Base-by-base conservation (phyloP, 2,113 vertebrate species). In the Amazona guildingii region DNA sequence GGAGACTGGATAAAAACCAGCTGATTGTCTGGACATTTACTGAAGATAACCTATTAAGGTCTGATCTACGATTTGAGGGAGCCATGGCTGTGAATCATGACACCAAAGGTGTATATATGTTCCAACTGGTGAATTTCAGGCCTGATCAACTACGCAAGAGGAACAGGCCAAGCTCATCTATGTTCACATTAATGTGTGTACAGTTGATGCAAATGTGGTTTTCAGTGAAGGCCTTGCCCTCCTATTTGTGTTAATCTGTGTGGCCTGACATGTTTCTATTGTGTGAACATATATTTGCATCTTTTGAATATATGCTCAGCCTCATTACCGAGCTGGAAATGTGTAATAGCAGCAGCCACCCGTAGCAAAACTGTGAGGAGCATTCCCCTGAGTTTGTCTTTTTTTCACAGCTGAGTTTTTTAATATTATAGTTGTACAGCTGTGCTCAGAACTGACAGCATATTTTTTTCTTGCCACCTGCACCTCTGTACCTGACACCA, bases 391-490 rank as follows among this genome's bases (percentile, higher is more conserved):
- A 27, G 41, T 55, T 86, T 23, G 4, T 57, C 48, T 75, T 90
- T 31, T 20, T 88, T 88, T 93, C 83, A 70, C 44, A 83, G 21
- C 4, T 35, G 51, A 88, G 73, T 35, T 46, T 76, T 91, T 78
- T 72, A 55, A 23, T 81, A 64, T 88, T 88, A 28, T 24, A 68
- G 55, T 72, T 75, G 80, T 78, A 92, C 77, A 84, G 48, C 62
- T 88, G 11, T n/a, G 55, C 35, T 93, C 55, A 78, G 72, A 96
- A 92, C 92, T 68, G 73, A 70, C 41, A 86, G 29, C 20, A 74
- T 68, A 12, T 52, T 92, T 94, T 78, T 86, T 81, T 46, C 63
- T 78, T 93, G 88, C 69, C 73, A 82, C 29, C 62, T 88, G 55
- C 64, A 86, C 48, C 92, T 90, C 69, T 48, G 39, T 83, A 77